phyloP scores from a whole-genome alignment of 2,888 invertebrate genomes.

The Trimorus sp. region DNA sequence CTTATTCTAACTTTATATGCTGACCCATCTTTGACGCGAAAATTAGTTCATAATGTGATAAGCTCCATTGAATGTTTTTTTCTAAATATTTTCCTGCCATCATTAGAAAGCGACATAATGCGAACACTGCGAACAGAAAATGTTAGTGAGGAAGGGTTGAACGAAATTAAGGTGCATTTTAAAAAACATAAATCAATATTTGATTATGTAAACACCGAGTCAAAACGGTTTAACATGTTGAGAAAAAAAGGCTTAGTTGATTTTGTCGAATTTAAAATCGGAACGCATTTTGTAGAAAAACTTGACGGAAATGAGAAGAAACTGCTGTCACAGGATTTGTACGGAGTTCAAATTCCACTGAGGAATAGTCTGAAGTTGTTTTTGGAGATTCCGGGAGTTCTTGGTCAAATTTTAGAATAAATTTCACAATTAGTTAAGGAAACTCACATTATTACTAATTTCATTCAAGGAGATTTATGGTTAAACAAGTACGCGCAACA shows the following conservation, averaged over 20 bases:
- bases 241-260: conserved; percentile 21
- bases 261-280: conserved; percentile 3
- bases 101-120: conserved; percentile 9
- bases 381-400: conserved; percentile 1
- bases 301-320: not conserved
- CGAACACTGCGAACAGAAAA: not conserved
- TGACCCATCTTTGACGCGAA: conserved; percentile 8
- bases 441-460: not conserved
- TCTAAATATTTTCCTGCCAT: conserved; percentile 6
- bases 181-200: conserved; percentile 9
- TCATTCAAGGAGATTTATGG: conserved; percentile 7
- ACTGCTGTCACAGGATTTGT: not conserved
- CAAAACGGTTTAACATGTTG: conserved; percentile 4
- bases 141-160: not conserved
- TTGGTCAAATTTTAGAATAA: conserved; percentile 13
- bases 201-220: conserved; percentile 1
- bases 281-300: conserved; percentile 7
- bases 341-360: conserved; percentile 4
- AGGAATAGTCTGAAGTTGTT: conserved; percentile 5
- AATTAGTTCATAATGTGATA: conserved; percentile 5
- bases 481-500: not conserved
- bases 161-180: not conserved
- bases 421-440: not conserved
- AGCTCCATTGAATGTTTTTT: not conserved
- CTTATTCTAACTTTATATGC: conserved; percentile 18